phyloP scores from a whole-genome alignment of 1,140 invertebrate genomes.

The Apis laboriosa region DNA sequence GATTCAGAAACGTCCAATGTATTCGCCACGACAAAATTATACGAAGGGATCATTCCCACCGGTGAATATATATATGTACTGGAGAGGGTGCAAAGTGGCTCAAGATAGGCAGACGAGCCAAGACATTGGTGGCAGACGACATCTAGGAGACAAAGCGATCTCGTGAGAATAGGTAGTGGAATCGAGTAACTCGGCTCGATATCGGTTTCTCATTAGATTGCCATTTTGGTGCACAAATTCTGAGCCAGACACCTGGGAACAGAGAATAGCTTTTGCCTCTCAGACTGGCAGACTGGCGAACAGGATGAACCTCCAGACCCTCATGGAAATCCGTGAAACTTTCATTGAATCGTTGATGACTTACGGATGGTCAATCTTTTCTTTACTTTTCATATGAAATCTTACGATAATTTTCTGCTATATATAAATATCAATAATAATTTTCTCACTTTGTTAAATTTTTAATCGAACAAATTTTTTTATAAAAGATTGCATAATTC shows the following conservation, averaged over 20 bases:
- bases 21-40: background rate
- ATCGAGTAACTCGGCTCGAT: conserved; percentile 54
- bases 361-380: background rate
- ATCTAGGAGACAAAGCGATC: conserved; percentile 58
- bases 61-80: background rate
- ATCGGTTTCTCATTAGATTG: conserved; percentile 68
- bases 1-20: background rate
- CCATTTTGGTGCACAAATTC: conserved; percentile 52
- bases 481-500: too few species aligned
- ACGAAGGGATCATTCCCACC: background rate
- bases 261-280: background rate
- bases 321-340: background rate
- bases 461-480: too few species aligned
- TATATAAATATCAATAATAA: too few species aligned
- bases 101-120: conserved; percentile 54
- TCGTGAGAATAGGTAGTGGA: conserved; percentile 35
- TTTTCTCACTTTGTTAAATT: too few species aligned
- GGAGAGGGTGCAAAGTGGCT: conserved; percentile 22
- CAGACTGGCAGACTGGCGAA: background rate
- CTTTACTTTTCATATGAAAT: background rate
- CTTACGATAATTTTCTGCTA: too few species aligned
- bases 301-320: background rate
- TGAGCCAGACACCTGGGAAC: background rate
- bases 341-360: too few species aligned
- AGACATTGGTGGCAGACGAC: conserved; percentile 17